A percentile compares a stretch with the other conserved stretches of the same genome.
Conservation (phyloP, 1,140 invertebrate genomes). For the Drosophila tropicalis region DNA sequence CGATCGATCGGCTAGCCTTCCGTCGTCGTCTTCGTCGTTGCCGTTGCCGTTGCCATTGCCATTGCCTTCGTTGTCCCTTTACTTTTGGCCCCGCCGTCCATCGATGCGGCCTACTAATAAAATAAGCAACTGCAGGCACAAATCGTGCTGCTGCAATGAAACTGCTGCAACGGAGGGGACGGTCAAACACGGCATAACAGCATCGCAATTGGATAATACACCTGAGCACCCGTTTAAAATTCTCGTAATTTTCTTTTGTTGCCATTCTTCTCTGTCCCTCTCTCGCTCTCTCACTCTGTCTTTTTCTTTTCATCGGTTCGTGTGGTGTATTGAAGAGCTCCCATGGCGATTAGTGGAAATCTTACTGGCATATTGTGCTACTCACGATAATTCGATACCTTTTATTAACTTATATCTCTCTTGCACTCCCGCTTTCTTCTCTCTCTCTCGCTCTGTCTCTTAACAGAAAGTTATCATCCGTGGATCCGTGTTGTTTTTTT, state of each 20-base stretch:
- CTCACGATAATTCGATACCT: constrained; percentile 22
- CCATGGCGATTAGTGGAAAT: constrained; percentile 13
- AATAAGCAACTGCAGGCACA: constrained; percentile 69
- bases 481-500: background rate
- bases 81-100: background rate
- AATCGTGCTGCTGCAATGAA: constrained; percentile 79
- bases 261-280: constrained; percentile 23
- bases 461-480: constrained; percentile 6
- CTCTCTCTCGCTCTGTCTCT: background rate
- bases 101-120: constrained; percentile 27
- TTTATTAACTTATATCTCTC: constrained; percentile 16
- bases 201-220: constrained; percentile 78
- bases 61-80: no score
- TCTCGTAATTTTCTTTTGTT: constrained; percentile 46
- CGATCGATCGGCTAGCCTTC: constrained; percentile 52
- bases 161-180: constrained; percentile 72
- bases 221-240: constrained; percentile 74
- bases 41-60: no score
- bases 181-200: constrained; percentile 55
- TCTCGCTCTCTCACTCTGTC: constrained; percentile 20
- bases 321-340: constrained; percentile 4
- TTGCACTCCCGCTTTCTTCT: no score
- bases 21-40: background rate
- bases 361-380: constrained; percentile 16
- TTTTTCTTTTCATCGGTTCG: background rate